Evolutionary conservation across 2,113 vertebrate genomes (phyloP).

Genomic region (Genyomyrus donnyi): DNA sequence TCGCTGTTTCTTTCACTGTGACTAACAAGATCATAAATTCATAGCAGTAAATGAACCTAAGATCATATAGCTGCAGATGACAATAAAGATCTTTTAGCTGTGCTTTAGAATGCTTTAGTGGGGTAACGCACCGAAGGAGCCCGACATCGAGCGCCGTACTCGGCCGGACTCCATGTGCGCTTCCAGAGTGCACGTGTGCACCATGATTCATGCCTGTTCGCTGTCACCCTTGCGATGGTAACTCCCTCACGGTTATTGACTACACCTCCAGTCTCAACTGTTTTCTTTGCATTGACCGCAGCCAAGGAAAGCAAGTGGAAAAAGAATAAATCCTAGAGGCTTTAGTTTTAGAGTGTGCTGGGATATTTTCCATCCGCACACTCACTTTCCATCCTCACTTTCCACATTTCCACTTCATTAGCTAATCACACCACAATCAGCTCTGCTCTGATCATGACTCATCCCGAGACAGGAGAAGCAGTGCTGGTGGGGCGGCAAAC

Average conservation of each 20-base stretch:
- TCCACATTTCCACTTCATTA: conserved; percentile 33
- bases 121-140: not conserved
- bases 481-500: not conserved
- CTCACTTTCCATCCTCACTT: conserved; percentile 14
- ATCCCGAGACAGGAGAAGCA: conserved; percentile 9
- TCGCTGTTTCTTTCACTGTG: not conserved
- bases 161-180: too few species aligned
- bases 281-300: not conserved
- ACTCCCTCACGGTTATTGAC: not conserved
- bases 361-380: conserved; percentile 40
- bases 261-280: not conserved
- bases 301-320: conserved; percentile 49
- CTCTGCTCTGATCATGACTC: conserved; percentile 11
- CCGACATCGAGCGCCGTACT: not conserved
- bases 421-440: conserved; percentile 26
- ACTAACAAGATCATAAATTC: not conserved
- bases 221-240: not conserved
- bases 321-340: conserved; percentile 30
- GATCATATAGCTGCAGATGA: not conserved
- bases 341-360: conserved; percentile 27
- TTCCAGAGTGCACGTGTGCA: not conserved
- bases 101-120: not conserved
- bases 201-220: not conserved
- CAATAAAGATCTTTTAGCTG: not conserved
- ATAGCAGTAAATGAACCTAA: not conserved